These are phyloP conservation scores for Neocrepidodera transversa DNA, from an alignment of 2,888 invertebrate genomes.

Conservation along the genomic window DNA sequence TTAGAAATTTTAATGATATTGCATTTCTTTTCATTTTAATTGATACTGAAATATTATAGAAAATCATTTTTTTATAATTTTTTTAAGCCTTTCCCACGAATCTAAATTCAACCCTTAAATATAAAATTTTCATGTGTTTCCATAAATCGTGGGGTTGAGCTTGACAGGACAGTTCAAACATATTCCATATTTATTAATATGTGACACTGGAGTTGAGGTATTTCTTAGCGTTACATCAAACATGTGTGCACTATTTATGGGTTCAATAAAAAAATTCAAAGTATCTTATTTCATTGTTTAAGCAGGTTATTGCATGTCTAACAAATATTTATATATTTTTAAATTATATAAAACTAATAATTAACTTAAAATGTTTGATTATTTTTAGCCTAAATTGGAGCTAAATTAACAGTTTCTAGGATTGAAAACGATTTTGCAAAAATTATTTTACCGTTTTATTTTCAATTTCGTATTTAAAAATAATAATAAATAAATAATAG, in stretches of 20 bases:
- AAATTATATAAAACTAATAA: too few relatives aligned
- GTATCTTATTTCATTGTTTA: conserved; percentile 28
- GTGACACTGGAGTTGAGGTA: conserved; percentile 21
- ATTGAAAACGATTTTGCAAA: too few relatives aligned
- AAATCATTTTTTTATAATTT: background rate
- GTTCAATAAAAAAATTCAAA: conserved; percentile 25
- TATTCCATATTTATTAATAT: conserved; percentile 25
- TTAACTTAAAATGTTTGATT: too few relatives aligned
- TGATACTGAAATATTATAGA: too few relatives aligned
- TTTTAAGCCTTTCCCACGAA: conserved; percentile 31
- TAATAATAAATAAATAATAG: too few relatives aligned
- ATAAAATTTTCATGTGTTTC: conserved; percentile 39
- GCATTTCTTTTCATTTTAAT: too few relatives aligned
- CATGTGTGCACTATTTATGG: conserved; percentile 34
- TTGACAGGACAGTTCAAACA: conserved; percentile 34
- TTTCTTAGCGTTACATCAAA: conserved; percentile 30
- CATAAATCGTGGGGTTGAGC: conserved; percentile 35
- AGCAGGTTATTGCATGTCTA: conserved; percentile 21
- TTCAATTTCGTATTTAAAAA: too few relatives aligned
- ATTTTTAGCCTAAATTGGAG: too few relatives aligned
- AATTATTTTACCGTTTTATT: too few relatives aligned
- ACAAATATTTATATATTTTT: background rate
- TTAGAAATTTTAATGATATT: too few relatives aligned
- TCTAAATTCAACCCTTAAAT: conserved; percentile 32
- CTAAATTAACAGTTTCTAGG: too few relatives aligned